Evolutionary conservation across 2,113 vertebrate genomes (phyloP).

Genomic region (Bombycilla garrulus): DNA sequence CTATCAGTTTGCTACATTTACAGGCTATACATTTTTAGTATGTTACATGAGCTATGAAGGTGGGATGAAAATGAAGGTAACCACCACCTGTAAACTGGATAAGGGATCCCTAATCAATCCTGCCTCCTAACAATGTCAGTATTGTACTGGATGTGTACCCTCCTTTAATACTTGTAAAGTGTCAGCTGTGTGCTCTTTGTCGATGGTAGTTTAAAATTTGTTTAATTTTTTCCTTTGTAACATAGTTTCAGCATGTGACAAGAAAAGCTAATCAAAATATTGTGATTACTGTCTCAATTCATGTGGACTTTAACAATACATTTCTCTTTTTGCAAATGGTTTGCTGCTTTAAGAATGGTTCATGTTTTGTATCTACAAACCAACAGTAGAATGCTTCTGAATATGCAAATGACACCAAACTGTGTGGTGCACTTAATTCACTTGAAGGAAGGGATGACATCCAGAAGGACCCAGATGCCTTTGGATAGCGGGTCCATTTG

Average conservation of each 20-base stretch:
- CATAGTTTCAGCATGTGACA: neutral
- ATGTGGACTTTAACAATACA: neutral
- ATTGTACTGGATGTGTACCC: neutral
- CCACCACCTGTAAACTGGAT: neutral
- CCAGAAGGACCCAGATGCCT: rapidly evolving
- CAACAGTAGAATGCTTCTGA: neutral
- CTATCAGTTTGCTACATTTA: neutral
- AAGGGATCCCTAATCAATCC: neutral
- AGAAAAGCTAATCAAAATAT: neutral
- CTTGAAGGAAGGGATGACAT: neutral
- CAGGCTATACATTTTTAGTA: neutral
- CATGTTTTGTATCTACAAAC: neutral
- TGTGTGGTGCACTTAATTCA: rapidly evolving
- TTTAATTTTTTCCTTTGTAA: neutral
- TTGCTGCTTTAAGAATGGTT: neutral
- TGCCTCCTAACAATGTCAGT: neutral
- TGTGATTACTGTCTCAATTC: neutral
- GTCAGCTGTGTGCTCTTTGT: neutral
- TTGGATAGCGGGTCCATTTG: neutral
- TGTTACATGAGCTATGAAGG: neutral
- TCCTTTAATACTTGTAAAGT: neutral
- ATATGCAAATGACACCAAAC: neutral
- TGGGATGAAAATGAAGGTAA: neutral
- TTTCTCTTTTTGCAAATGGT: neutral
- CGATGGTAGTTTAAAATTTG: neutral